Percentiles rank a stretch among this genome's conserved stretches.
Conservation (phyloP, 2,113 vertebrate species). For the Picathartes gymnocephalus region DNA sequence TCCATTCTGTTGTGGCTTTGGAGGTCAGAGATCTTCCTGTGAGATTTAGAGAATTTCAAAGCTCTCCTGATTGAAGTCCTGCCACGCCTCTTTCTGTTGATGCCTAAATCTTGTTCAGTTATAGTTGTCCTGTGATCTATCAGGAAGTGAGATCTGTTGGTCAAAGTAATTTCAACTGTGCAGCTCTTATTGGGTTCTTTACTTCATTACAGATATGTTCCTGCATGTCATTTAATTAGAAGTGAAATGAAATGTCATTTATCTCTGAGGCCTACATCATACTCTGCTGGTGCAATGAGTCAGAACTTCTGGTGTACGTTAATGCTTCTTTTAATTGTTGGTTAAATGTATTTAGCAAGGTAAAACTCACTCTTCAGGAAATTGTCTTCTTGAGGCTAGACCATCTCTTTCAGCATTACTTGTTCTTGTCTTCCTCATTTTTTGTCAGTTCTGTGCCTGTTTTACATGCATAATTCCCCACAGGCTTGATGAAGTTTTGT, state of each 20-base stretch:
- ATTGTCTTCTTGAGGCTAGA: neutral
- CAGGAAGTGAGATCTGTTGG: neutral
- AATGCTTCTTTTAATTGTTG: neutral
- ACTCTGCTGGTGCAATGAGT: neutral
- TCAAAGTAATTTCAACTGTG: neutral
- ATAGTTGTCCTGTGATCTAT: neutral
- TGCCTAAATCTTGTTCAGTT: neutral
- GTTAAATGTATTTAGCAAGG: neutral
- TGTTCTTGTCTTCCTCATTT: neutral
- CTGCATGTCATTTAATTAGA: neutral
- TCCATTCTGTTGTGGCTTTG: neutral
- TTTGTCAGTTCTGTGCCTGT: neutral
- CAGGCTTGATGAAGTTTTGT: neutral
- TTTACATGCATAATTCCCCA: rapidly evolving
- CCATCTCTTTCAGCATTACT: neutral
- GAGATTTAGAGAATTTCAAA: neutral
- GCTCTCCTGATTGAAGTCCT: neutral
- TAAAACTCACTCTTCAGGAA: neutral
- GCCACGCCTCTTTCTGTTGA: neutral
- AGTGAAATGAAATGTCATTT: neutral
- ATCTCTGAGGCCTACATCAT: neutral
- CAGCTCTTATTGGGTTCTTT: neutral
- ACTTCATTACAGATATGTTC: neutral
- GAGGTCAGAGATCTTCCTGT: neutral
- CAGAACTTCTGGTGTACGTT: neutral